phyloP scores from a whole-genome alignment of 2,113 vertebrate species.

The Bufo gargarizans region DNA sequence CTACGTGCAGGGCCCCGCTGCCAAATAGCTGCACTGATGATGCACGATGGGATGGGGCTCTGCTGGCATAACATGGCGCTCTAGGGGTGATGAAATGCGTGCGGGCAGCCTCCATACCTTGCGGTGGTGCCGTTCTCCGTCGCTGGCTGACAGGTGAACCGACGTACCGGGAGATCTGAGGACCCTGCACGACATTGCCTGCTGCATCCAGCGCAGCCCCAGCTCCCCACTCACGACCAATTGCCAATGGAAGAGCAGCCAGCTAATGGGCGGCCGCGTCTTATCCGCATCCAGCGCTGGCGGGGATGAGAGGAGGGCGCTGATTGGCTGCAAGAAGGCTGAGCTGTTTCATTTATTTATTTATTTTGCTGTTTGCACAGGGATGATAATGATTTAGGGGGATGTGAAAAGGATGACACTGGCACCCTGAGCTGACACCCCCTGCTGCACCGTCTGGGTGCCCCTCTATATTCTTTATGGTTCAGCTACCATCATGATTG shows the following conservation, averaged over 20 bases:
- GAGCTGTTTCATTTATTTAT: background rate
- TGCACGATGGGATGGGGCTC: background rate
- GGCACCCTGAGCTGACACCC: background rate
- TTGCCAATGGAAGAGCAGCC: background rate
- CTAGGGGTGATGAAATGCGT: no score
- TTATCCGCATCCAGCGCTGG: background rate
- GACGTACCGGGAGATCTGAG: background rate
- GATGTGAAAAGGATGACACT: background rate
- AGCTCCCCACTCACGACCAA: conserved; percentile 18
- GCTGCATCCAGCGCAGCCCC: conserved; percentile 24
- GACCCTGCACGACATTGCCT: background rate
- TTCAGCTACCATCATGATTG: no score
- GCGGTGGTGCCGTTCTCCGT: background rate
- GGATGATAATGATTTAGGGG: conserved; percentile 2
- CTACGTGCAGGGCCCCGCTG: background rate
- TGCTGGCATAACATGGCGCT: background rate
- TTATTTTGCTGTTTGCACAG: background rate
- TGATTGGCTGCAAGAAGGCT: conserved; percentile 1
- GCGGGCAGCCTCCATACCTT: background rate
- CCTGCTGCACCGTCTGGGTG: background rate
- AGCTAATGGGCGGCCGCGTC: background rate
- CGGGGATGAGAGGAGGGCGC: background rate
- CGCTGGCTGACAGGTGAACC: background rate
- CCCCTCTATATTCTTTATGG: background rate
- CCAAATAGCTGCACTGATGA: conserved; percentile 4